Conservation (phyloP, 2,888 invertebrate genomes). For the Sericinus montela region DNA sequence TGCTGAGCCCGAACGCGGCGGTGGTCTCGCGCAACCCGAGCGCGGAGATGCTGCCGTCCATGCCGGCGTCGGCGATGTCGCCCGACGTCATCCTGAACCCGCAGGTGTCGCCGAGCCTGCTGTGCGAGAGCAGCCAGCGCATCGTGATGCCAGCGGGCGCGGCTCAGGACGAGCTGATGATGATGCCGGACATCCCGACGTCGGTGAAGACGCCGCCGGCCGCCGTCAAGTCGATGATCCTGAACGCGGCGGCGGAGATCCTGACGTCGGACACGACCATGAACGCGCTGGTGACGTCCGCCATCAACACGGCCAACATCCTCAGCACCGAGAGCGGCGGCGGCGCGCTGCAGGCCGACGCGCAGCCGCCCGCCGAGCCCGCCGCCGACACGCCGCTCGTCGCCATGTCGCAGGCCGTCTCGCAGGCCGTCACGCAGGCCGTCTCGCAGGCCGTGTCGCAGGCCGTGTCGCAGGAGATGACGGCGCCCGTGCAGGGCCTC, state of each 20-base stretch:
- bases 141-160: conserved; percentile 38
- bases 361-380: conserved; percentile 50
- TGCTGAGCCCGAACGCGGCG: conserved; percentile 50
- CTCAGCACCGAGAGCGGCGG: conserved; percentile 53
- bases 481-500: conserved; percentile 62
- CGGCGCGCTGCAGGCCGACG: conserved; percentile 36
- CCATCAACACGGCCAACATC: conserved; percentile 72
- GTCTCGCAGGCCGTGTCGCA: conserved; percentile 61
- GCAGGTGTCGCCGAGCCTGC: conserved; percentile 80
- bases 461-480: too few species aligned
- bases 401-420: conserved; percentile 74
- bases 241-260: conserved; percentile 86
- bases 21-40: conserved; percentile 51
- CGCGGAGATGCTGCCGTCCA: conserved; percentile 44
- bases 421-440: conserved; percentile 70
- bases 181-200: conserved; percentile 60
- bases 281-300: conserved; percentile 77
- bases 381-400: conserved; percentile 57
- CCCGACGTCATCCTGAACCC: conserved; percentile 82
- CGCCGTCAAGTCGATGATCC: conserved; percentile 86
- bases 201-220: conserved; percentile 78
- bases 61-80: conserved; percentile 56
- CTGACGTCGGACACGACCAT: conserved; percentile 81
- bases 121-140: conserved; percentile 50
- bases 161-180: conserved; percentile 56